A percentile compares a stretch with the other conserved stretches of the same genome.
phyloP scores from a whole-genome alignment of 37 sponge, comb jelly and placozoan species.

The Spongilla lacustris region DNA sequence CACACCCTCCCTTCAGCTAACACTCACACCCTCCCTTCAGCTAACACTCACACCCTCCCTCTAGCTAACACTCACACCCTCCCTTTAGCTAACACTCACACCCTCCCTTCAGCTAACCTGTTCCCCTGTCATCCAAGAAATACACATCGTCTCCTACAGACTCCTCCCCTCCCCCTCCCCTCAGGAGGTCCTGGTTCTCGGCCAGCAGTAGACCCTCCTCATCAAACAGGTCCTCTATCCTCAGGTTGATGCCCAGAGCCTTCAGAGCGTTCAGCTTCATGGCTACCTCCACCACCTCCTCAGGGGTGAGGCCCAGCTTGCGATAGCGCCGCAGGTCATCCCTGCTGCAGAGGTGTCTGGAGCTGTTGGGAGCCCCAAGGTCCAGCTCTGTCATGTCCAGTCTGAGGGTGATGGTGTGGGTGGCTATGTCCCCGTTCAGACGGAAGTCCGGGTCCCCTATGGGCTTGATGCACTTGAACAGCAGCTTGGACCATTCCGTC shows the following conservation, averaged over 20 bases:
- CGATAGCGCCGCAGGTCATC: slow-evolving; percentile 28
- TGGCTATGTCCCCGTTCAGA: slow-evolving; percentile 68
- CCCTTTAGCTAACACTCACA: background rate
- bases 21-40: too few species aligned
- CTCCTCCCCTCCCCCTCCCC: background rate
- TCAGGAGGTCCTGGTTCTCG: slow-evolving; percentile 23
- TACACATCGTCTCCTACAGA: slow-evolving; percentile 5
- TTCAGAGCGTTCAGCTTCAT: slow-evolving; percentile 64
- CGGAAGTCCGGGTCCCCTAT: slow-evolving; percentile 70
- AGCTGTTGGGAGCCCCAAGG: slow-evolving; percentile 21
- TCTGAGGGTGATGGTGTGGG: slow-evolving; percentile 63
- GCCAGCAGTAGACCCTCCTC: slow-evolving; percentile 51
- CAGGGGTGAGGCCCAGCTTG: slow-evolving; percentile 38
- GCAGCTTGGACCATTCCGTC: slow-evolving; percentile 50
- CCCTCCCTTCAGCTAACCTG: slow-evolving; percentile 8
- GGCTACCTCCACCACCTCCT: slow-evolving; percentile 63
- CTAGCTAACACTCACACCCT: too few species aligned
- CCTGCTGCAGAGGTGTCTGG: background rate
- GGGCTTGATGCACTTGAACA: slow-evolving; percentile 72
- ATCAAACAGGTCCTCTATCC: slow-evolving; percentile 72
- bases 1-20: too few species aligned
- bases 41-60: too few species aligned
- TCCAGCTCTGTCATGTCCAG: slow-evolving; percentile 72
- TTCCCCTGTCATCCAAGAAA: slow-evolving; percentile 34
- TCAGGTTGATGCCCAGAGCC: slow-evolving; percentile 49